A percentile compares a stretch with the other conserved stretches of the same genome.
Evolutionary conservation across 2,797 vertebrate genomes (phyloP).

Genomic region (Peromyscus attwateri): DNA sequence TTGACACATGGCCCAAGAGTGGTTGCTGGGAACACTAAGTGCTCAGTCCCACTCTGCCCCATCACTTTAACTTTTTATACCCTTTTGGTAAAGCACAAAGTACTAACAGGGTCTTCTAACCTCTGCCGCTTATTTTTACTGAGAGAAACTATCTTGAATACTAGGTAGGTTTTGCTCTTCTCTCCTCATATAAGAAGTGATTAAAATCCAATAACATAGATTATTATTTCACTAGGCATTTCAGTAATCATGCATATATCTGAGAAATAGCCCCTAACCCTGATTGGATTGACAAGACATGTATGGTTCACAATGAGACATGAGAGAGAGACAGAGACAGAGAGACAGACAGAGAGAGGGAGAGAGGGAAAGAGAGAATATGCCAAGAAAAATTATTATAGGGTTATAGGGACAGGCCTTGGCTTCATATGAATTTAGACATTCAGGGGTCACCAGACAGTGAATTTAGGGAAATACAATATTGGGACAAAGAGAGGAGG

Average conservation of each 20-base stretch:
- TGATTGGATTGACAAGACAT: not conserved
- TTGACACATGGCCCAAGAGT: accelerated
- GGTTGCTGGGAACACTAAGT: not conserved
- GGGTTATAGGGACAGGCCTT: not conserved
- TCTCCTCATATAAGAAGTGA: not conserved
- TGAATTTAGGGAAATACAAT: not conserved
- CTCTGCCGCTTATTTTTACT: not conserved
- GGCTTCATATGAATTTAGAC: accelerated
- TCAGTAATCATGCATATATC: not conserved
- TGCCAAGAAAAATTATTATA: not conserved
- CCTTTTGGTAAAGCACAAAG: not conserved
- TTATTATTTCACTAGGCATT: not conserved
- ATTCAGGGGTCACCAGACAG: accelerated
- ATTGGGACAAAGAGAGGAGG: not conserved
- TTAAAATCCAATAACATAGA: not conserved
- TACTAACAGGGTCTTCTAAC: not conserved
- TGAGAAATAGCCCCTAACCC: not conserved
- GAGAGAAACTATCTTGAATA: not conserved
- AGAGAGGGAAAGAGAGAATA: no score
- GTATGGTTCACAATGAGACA: not conserved
- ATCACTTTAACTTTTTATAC: not conserved
- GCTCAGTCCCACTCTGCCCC: not conserved
- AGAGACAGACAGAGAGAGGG: not conserved
- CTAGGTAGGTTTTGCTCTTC: not conserved
- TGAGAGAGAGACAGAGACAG: not conserved